Base-by-base conservation (phyloP, 2,113 vertebrate genomes). In the Okapia johnstoni region DNA sequence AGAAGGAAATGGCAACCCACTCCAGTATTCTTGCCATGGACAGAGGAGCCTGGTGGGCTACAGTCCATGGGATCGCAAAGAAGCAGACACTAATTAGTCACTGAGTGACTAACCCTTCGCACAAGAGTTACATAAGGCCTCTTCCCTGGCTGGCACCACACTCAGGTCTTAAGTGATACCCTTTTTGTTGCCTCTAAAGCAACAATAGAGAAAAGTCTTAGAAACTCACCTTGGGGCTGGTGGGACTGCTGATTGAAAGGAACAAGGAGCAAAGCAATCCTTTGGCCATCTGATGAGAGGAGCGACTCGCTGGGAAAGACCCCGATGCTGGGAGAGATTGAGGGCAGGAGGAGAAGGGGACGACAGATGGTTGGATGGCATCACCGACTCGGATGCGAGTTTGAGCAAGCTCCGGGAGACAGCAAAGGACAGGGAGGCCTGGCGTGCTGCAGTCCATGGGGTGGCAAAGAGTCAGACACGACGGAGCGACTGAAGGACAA, bases 381-480 rank as follows among this genome's bases (percentile, higher is more conserved):
- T 70, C 66, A 40, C 36, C 2, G 0, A 36, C 66, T 70, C 66
- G 2, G n/a, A 70, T 26, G n/a, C 36, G 4, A 70, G 63, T 70
- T 2, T 36, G 63, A 70, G n/a, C 1, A 5, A 70, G 5, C 33
- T 70, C 63, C 63, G 11, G 63, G n/a, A 36, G 63, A 36, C 63
- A 36, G n/a, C 11, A n/a, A 70, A 10, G 63, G n/a, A 70, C 17
- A 21, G n/a, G n/a, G n/a, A 36, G n/a, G 66, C n/a, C 66, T 70
- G 66, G 19, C 9, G 9, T 23, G 63, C 66, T 40, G 66, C 66
- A 70, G 66, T 23, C n/a, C 19, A 6, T 2, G 8, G n/a, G 66
- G 17, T 36, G 9, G 5, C 66, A 23, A 21, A 70, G n/a, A 40
- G 66, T 12, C 1, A 0, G 66, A 70, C n/a, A 6, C 1, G 0